A percentile compares a stretch with the other conserved stretches of the same genome.
Evolutionary conservation across 2,888 invertebrate genomes (phyloP).

Genomic region (Caenorhabditis uteleia): DNA sequence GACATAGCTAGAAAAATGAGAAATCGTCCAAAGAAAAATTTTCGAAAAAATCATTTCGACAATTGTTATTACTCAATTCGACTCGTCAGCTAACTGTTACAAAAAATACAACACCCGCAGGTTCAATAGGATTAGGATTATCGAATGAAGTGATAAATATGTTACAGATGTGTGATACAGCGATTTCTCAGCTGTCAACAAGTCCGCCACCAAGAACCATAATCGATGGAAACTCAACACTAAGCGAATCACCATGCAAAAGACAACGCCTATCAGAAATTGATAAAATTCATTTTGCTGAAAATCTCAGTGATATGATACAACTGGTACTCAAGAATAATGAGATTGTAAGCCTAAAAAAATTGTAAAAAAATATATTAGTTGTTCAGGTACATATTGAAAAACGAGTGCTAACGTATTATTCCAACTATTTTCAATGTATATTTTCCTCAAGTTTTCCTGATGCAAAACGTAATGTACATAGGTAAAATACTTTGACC

Average conservation of each 20-base stretch:
- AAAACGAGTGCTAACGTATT: constrained; percentile 17
- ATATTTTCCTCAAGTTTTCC: constrained; percentile 18
- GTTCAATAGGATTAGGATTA: too few relatives aligned
- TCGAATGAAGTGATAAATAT: too few relatives aligned
- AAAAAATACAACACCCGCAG: too few relatives aligned
- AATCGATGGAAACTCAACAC: background rate
- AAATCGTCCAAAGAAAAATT: constrained; percentile 4
- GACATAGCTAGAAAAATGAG: too few relatives aligned
- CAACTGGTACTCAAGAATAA: constrained; percentile 20
- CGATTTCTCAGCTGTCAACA: constrained; percentile 5
- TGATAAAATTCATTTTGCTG: constrained; percentile 1
- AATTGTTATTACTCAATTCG: too few relatives aligned
- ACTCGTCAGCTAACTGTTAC: too few relatives aligned
- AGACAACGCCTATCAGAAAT: constrained; percentile 9
- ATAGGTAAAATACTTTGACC: constrained; percentile 11
- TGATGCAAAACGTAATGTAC: constrained; percentile 10
- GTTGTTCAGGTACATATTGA: too few relatives aligned
- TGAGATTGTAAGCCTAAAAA: too few relatives aligned
- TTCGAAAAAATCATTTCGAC: background rate
- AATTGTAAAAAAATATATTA: too few relatives aligned
- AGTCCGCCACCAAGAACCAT: constrained; percentile 22
- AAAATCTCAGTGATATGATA: constrained; percentile 12
- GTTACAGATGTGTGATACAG: background rate
- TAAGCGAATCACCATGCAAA: constrained; percentile 17
- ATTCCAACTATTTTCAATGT: constrained; percentile 30